These are phyloP conservation scores for Gnathonemus echidnorhynchus DNA, from an alignment of 2,113 vertebrate genomes.

Conservation along the genomic window DNA sequence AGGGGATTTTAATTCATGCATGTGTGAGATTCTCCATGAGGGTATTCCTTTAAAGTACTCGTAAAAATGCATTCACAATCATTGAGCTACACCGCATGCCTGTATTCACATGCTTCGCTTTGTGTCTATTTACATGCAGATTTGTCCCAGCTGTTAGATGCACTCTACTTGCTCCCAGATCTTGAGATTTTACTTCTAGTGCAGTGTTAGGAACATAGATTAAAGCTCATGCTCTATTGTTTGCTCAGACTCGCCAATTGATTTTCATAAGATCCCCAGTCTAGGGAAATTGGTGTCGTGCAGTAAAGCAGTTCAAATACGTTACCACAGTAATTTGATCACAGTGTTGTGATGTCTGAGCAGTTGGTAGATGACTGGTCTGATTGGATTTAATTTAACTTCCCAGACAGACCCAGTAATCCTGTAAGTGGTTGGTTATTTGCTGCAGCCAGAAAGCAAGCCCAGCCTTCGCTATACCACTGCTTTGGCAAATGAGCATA, in stretches of 20 bases:
- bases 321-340: neutral
- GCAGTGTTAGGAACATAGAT: neutral
- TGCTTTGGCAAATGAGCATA: slow-evolving; percentile 16
- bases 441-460: neutral
- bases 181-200: neutral
- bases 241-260: neutral
- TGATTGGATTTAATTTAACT: neutral
- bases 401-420: neutral
- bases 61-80: neutral
- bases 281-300: neutral
- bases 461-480: neutral
- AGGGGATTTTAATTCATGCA: neutral
- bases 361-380: neutral
- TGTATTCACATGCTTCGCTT: neutral
- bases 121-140: neutral
- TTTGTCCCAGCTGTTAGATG: neutral
- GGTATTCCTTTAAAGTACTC: neutral
- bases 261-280: neutral
- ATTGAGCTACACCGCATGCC: neutral
- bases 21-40: neutral
- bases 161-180: neutral
- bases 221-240: neutral
- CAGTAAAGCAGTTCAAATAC: neutral
- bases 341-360: neutral
- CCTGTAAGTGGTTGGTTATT: neutral